Percentiles rank a stretch among this genome's conserved stretches.
These are phyloP conservation scores for Apodemia hepburni DNA, from an alignment of 2,888 invertebrate species.

Conservation along the genomic window DNA sequence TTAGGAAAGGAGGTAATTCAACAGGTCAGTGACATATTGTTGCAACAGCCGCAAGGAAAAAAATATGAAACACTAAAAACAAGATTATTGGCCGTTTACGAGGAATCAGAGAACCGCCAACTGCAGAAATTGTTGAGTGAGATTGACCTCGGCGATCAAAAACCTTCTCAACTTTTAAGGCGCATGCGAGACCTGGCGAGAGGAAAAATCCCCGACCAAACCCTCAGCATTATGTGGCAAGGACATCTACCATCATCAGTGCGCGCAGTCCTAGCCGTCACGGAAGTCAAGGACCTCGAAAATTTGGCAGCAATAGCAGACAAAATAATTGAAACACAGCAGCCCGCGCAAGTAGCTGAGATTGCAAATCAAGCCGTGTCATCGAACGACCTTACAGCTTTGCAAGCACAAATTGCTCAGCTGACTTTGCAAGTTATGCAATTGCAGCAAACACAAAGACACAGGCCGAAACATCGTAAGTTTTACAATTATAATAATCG, in stretches of 20 bases:
- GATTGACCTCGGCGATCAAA: too few species aligned
- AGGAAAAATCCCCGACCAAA: constrained; percentile 24
- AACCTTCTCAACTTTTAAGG: background rate
- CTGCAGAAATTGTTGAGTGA: too few species aligned
- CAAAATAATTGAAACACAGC: constrained; percentile 24
- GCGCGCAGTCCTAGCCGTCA: constrained; percentile 24
- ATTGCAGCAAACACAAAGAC: background rate
- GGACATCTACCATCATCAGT: constrained; percentile 26
- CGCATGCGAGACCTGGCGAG: background rate
- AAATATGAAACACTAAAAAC: too few species aligned
- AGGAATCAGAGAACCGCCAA: too few species aligned
- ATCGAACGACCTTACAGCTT: constrained; percentile 8
- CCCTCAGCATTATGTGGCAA: constrained; percentile 28
- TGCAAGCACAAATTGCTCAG: constrained; percentile 19
- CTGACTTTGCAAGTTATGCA: constrained; percentile 16
- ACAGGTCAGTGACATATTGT: background rate
- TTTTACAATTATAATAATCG: too few species aligned
- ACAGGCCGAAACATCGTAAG: too few species aligned
- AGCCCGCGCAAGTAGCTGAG: constrained; percentile 4
- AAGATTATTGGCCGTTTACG: too few species aligned
- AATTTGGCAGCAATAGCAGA: constrained; percentile 27
- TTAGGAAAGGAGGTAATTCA: too few species aligned
- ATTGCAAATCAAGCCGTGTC: constrained; percentile 4
- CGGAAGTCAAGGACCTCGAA: constrained; percentile 14
- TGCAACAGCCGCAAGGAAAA: too few species aligned